These are phyloP conservation scores for Spheniscus humboldti DNA, from an alignment of 2,797 vertebrate genomes.

Conservation along the genomic window DNA sequence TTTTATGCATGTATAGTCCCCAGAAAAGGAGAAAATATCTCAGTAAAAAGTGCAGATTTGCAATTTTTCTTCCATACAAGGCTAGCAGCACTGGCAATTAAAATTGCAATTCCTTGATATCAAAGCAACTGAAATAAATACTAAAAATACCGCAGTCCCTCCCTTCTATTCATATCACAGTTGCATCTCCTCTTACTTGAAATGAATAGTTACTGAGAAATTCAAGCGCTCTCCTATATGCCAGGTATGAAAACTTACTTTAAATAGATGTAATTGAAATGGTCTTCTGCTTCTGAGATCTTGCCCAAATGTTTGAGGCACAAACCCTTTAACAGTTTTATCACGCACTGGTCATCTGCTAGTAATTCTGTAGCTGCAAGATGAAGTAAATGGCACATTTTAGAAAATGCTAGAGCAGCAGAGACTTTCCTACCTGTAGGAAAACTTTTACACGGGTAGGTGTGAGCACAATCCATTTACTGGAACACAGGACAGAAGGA, in stretches of 20 bases:
- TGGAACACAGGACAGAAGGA: background rate
- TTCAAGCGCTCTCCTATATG: background rate
- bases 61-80: background rate
- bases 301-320: slow-evolving; percentile 93
- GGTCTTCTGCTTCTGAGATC: slow-evolving; percentile 88
- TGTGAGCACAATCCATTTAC: background rate
- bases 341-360: slow-evolving; percentile 89
- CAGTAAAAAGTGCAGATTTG: background rate
- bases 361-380: slow-evolving; percentile 84
- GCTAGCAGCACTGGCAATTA: background rate
- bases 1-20: background rate
- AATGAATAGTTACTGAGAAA: background rate
- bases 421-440: background rate
- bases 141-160: background rate
- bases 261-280: slow-evolving; percentile 85
- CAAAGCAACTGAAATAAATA: background rate
- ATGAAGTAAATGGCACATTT: slow-evolving; percentile 9
- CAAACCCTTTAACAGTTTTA: slow-evolving; percentile 91
- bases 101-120: background rate
- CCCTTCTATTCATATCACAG: background rate
- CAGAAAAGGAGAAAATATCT: background rate
- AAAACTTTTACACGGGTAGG: background rate
- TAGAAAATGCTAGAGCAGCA: background rate
- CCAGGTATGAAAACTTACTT: slow-evolving; percentile 70
- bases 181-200: background rate